Conservation (phyloP, 2,888 invertebrate genomes). For the Tyria jacobaeae region DNA sequence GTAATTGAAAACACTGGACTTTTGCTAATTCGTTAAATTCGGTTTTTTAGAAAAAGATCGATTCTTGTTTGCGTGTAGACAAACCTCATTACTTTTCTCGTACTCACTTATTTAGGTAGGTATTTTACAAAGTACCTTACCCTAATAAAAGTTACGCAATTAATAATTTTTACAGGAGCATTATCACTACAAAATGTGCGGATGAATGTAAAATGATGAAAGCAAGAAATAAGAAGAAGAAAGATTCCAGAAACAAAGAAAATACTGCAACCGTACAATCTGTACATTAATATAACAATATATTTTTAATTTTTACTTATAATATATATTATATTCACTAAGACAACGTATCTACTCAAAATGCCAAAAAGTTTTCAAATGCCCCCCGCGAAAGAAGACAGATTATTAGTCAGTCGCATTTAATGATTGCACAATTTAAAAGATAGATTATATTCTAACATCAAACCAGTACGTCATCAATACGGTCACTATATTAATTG, state of each 20-base stretch:
- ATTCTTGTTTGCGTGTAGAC: background rate
- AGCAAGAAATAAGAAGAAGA: slow-evolving; percentile 63
- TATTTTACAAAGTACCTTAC: no score
- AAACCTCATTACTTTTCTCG: no score
- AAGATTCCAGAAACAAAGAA: background rate
- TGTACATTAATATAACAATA: no score
- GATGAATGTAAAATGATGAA: slow-evolving; percentile 88
- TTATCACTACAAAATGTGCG: slow-evolving; percentile 88
- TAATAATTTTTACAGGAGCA: slow-evolving; percentile 70
- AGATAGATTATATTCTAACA: no score
- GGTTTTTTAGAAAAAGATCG: no score
- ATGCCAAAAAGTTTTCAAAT: background rate
- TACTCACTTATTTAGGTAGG: no score
- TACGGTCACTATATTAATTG: no score
- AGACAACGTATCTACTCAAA: background rate
- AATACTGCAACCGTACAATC: slow-evolving; percentile 37
- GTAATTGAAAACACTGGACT: no score
- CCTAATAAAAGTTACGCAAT: background rate
- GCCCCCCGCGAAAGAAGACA: background rate
- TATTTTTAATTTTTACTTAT: background rate
- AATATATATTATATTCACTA: background rate
- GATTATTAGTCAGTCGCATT: no score
- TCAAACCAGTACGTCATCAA: no score
- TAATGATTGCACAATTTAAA: no score
- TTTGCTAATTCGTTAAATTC: no score